phyloP scores from a whole-genome alignment of 2,797 vertebrate genomes.

The Karalla daura region DNA sequence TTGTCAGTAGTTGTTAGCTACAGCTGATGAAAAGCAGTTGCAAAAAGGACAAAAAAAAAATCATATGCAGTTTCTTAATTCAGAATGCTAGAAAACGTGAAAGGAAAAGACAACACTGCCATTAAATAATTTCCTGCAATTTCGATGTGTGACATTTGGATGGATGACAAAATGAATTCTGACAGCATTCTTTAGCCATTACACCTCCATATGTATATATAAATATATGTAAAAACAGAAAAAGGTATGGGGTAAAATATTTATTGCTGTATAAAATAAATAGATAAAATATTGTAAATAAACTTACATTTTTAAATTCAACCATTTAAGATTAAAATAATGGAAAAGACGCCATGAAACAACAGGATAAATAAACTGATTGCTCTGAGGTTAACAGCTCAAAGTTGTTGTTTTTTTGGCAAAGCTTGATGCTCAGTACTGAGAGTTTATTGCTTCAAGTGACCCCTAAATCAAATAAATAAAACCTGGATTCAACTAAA shows the following conservation, averaged over 20 bases:
- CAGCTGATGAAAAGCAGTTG: no score
- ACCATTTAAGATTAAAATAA: conserved; percentile 43
- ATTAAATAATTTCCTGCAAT: conserved; percentile 1
- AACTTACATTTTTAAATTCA: conserved; percentile 64
- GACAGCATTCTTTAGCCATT: neutral
- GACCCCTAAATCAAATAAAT: conserved; percentile 27
- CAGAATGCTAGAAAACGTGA: no score
- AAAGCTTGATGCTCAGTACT: neutral
- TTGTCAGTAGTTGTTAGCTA: no score
- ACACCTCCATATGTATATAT: no score
- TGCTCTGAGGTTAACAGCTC: conserved; percentile 8
- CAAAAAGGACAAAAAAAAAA: no score
- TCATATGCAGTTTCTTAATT: no score
- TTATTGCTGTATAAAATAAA: conserved; percentile 75
- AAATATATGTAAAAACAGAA: neutral
- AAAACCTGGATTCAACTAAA: neutral
- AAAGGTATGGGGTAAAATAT: conserved; percentile 56
- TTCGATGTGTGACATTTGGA: neutral
- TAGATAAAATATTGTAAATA: conserved; percentile 75
- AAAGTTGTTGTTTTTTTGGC: conserved; percentile 6
- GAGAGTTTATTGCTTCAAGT: neutral
- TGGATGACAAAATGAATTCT: neutral
- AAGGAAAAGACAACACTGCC: no score
- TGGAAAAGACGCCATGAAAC: neutral
- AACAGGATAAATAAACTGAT: conserved; percentile 2